phyloP scores from a whole-genome alignment of 2,113 vertebrate genomes.

The Litocranius walleri region DNA sequence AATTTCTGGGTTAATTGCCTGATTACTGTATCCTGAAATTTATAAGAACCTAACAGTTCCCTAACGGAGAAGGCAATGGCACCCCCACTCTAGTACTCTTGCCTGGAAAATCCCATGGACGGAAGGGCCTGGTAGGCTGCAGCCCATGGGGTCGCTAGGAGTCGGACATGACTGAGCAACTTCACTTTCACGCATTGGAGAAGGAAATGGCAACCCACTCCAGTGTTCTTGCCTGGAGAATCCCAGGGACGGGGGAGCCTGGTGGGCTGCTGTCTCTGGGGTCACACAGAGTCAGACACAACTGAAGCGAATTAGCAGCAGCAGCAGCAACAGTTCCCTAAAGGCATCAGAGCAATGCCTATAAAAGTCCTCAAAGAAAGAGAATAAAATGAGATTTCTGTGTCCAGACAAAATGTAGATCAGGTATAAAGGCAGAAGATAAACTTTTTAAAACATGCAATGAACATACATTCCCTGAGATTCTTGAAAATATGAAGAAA shows the following conservation, averaged over 20 bases:
- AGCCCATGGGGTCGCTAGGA: too few species aligned
- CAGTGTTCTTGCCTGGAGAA: too few species aligned
- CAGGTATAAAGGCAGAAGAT: background rate
- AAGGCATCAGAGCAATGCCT: background rate
- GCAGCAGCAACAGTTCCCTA: background rate
- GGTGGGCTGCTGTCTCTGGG: too few species aligned
- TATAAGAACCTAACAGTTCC: background rate
- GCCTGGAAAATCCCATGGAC: too few species aligned
- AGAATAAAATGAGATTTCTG: background rate
- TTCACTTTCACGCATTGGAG: too few species aligned
- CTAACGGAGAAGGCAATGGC: background rate
- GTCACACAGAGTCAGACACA: too few species aligned
- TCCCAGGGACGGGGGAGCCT: too few species aligned
- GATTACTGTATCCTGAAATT: background rate
- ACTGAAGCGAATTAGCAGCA: too few species aligned
- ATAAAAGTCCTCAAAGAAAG: constrained; percentile 15
- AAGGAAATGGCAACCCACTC: too few species aligned
- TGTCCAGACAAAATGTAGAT: background rate
- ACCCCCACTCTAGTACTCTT: too few species aligned
- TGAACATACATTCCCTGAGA: background rate
- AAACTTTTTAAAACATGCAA: constrained; percentile 22
- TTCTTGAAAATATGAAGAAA: background rate
- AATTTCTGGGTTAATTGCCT: constrained; percentile 6
- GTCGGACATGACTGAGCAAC: too few species aligned
- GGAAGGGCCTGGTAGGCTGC: too few species aligned